phyloP scores from a whole-genome alignment of 2,888 invertebrate genomes.

The Papilio protenor region DNA sequence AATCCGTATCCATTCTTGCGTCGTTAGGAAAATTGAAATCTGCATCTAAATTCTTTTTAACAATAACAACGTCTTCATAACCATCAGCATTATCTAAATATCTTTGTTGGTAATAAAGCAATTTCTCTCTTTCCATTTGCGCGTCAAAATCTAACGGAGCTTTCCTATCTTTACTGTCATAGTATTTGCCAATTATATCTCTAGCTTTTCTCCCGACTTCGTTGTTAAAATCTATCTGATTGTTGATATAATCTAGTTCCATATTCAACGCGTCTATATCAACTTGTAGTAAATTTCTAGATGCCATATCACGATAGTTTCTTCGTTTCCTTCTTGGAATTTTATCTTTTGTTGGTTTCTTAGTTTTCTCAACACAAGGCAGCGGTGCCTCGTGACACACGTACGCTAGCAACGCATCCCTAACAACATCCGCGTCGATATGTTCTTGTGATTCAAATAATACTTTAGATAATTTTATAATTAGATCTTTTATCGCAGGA shows the following conservation, averaged over 20 bases:
- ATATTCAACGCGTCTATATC: conserved; percentile 76
- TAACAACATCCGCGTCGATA: conserved; percentile 88
- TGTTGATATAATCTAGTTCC: conserved; percentile 77
- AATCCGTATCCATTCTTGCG: conserved; percentile 73
- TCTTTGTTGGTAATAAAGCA: conserved; percentile 76
- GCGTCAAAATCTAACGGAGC: conserved; percentile 77
- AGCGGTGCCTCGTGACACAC: conserved; percentile 93
- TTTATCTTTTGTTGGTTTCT: conserved; percentile 51
- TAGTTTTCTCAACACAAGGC: conserved; percentile 87
- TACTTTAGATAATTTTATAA: conserved; percentile 86
- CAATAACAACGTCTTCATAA: conserved; percentile 79
- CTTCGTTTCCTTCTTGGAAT: conserved; percentile 56
- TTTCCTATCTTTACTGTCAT: conserved; percentile 68
- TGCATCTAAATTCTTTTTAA: conserved; percentile 80
- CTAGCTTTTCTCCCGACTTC: conserved; percentile 76
- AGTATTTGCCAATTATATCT: conserved; percentile 75
- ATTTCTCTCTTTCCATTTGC: conserved; percentile 81
- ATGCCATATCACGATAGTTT: conserved; percentile 54
- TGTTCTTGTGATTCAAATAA: conserved; percentile 88
- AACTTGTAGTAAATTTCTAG: conserved; percentile 67
- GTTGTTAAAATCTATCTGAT: conserved; percentile 75
- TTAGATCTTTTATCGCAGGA: conserved; percentile 88
- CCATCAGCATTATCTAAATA: conserved; percentile 77
- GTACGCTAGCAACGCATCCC: conserved; percentile 93
- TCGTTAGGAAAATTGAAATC: conserved; percentile 82